phyloP scores from a whole-genome alignment of 2,113 vertebrate genomes.

The Nettapus auritus region DNA sequence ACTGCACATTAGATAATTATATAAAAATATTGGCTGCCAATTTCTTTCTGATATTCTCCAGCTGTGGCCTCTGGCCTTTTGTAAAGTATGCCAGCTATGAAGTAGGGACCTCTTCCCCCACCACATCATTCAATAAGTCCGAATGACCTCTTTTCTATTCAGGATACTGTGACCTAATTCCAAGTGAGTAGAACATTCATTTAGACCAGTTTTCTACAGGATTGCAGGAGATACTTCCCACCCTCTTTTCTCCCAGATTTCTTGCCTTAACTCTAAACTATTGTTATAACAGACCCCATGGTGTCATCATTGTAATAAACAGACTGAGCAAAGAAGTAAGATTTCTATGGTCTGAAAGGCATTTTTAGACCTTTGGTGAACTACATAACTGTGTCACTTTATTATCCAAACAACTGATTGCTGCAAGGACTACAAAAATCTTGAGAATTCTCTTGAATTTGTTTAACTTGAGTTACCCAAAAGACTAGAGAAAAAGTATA shows the following conservation, averaged over 20 bases:
- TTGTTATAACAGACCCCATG: background rate
- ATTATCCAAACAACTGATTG: background rate
- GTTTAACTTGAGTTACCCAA: background rate
- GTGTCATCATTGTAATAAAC: background rate
- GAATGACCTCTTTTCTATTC: background rate
- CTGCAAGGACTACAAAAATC: background rate
- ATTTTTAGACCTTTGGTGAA: background rate
- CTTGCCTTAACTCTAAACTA: background rate
- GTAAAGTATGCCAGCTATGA: background rate
- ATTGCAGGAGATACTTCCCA: background rate
- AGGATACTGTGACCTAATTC: background rate
- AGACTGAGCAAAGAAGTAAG: background rate
- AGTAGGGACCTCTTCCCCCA: background rate
- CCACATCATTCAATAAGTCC: background rate
- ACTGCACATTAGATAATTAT: background rate
- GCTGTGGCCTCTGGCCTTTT: background rate
- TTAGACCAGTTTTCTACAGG: background rate
- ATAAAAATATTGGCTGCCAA: background rate
- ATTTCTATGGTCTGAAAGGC: background rate
- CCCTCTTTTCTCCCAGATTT: background rate
- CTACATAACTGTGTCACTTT: background rate
- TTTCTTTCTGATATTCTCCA: background rate
- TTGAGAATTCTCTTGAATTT: background rate
- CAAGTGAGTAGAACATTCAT: background rate
- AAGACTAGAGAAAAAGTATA: background rate